Evolutionary conservation across 2,113 vertebrate species (phyloP).

Genomic region (Pomatostomus ruficeps): DNA sequence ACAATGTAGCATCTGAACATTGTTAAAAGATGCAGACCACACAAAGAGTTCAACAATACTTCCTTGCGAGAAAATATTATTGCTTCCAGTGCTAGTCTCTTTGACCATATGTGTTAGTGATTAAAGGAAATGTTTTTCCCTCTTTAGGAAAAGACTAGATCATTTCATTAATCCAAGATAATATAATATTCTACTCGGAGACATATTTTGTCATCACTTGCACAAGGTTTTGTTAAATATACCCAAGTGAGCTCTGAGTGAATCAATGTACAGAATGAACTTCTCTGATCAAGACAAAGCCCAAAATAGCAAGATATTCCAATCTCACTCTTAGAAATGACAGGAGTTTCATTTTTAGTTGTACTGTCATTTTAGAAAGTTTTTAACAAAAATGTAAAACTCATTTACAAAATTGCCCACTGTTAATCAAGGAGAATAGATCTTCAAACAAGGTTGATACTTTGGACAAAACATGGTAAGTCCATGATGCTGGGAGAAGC

Average conservation of each 20-base stretch:
- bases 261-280: not conserved
- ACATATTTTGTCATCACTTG: constrained; percentile 39
- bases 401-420: not conserved
- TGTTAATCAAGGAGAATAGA: not conserved
- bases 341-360: not conserved
- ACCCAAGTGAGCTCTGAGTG: not conserved
- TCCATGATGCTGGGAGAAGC: not conserved
- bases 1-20: constrained; percentile 52
- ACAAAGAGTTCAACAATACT: constrained; percentile 56
- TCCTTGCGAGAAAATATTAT: constrained; percentile 42
- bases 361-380: not conserved
- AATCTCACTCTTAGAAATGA: not conserved
- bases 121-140: constrained; percentile 48
- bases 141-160: constrained; percentile 52
- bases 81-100: constrained; percentile 20
- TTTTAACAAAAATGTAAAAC: not conserved
- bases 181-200: not conserved
- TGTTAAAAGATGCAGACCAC: constrained; percentile 61
- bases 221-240: not conserved
- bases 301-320: not conserved
- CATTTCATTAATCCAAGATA: constrained; percentile 14
- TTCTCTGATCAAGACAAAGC: not conserved
- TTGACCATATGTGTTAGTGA: constrained; percentile 26
- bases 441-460: not conserved
- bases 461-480: not conserved